Evolutionary conservation across 2,113 vertebrate species (phyloP).

Genomic region (Coregonus clupeaformis): DNA sequence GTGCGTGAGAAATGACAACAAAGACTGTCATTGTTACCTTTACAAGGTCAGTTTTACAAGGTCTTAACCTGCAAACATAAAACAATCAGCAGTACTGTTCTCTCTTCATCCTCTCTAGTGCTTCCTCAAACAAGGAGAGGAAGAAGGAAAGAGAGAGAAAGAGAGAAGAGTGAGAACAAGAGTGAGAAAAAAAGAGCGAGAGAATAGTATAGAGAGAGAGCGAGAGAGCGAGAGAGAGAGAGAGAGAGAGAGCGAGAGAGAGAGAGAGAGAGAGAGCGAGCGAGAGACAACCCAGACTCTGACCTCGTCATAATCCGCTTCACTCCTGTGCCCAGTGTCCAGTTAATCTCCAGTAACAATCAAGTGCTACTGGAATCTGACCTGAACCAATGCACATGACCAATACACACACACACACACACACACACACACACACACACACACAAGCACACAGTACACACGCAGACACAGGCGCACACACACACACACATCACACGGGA

Average conservation of each 20-base stretch:
- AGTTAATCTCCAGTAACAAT: too few species aligned
- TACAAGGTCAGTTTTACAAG: constrained; percentile 3
- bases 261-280: neutral
- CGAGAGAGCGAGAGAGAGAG: constrained; percentile 31
- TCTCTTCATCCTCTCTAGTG: neutral
- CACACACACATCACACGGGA: too few species aligned
- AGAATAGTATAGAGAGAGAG: neutral
- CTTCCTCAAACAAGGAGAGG: too few species aligned
- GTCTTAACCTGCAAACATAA: neutral
- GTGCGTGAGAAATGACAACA: neutral
- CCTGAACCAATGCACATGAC: too few species aligned
- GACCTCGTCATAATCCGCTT: neutral
- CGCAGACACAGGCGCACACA: too few species aligned
- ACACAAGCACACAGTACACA: too few species aligned
- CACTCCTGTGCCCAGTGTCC: too few species aligned
- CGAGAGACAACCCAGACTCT: neutral
- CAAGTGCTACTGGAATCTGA: too few species aligned
- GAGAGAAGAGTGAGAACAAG: constrained; percentile 28
- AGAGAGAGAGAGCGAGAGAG: constrained; percentile 34
- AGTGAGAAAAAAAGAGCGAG: neutral
- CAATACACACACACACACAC: neutral
- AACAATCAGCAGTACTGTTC: neutral
- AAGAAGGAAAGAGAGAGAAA: constrained; percentile 22
- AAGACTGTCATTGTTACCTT: neutral
- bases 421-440: neutral